phyloP scores from a whole-genome alignment of 2,888 invertebrate genomes.

The Melanophora roralis region DNA sequence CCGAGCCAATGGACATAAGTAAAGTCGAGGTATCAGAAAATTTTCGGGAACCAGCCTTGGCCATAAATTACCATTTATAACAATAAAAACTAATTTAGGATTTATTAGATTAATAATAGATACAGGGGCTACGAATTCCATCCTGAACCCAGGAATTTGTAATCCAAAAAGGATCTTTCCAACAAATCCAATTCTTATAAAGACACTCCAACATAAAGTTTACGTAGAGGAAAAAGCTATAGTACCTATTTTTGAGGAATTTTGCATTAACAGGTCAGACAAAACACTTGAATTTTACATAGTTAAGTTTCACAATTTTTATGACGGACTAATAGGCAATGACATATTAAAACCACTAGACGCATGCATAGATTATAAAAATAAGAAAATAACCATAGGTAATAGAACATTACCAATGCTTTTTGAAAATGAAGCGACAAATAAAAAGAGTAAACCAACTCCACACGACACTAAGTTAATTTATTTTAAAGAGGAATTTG shows the following conservation, averaged over 20 bases:
- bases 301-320: conserved; percentile 39
- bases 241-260: conserved; percentile 9
- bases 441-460: not conserved
- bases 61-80: conserved; percentile 49
- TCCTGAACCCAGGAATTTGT: conserved; percentile 10
- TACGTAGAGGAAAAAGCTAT: conserved; percentile 5
- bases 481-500: too few relatives aligned
- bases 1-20: conserved; percentile 50
- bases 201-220: conserved; percentile 10
- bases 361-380: conserved; percentile 18
- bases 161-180: conserved; percentile 1
- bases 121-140: conserved; percentile 18
- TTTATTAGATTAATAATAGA: conserved; percentile 4
- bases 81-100: conserved; percentile 38
- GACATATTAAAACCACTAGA: conserved; percentile 30
- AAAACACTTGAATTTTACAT: conserved; percentile 12
- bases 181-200: conserved; percentile 6
- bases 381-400: conserved; percentile 9
- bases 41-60: not conserved
- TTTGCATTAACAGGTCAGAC: too few relatives aligned
- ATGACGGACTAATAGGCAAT: conserved; percentile 50
- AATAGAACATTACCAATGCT: conserved; percentile 8
- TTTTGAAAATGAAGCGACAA: conserved; percentile 5
- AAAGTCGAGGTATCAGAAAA: not conserved
- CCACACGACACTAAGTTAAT: too few relatives aligned